Base-by-base conservation (phyloP, 2,888 invertebrate species). In the Chaetogeoica ovagalla region DNA sequence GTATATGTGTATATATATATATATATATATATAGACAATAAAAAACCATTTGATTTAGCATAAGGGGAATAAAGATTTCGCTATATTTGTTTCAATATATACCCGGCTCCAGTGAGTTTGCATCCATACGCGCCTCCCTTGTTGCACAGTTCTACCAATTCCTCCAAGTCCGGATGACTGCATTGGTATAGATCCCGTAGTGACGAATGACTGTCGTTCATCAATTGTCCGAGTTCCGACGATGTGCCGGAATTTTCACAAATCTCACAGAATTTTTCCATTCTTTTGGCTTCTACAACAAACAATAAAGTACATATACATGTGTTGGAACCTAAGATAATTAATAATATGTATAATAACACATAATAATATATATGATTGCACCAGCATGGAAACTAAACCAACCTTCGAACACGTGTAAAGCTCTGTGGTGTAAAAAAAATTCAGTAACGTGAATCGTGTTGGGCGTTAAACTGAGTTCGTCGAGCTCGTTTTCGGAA, bases 31-130 rank as follows among this genome's bases (percentile, higher is more conserved):
- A 30, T 4, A 30, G 4, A 30, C 1, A 30, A 30, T 2, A 30
- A 30, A 30, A 30, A 30, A 30, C 1, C 30, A 30, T 30, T 30
- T 4, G 4, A 30, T 30, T 30, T 30, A 30, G 30, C 1, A 30
- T 30, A 30, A 30, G 4, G 30, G 30, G 30, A 30, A 30, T 30
- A 30, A 30, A 1, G 30, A 30, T 30, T 30, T 30, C 30, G 30
- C 1, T 30, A 30, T 30, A 30, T 30, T 30, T 30, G 30, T 30
- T 30, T 30, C 30, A n/a, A n/a, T 30, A 48, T 3, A 15, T 48
- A 91, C 88, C 97, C 97, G 52, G 98, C 98, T 57, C 98, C 99
- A 1, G 98, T 98, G 60, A 99, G 88, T 73, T 98, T 90, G n/a
- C 95, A 94, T 63, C 95, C 94, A n/a, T 93, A 87, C 6, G 91